Base-by-base conservation (phyloP, 1,140 invertebrate genomes). In the Pseudomyrmex pallidus region DNA sequence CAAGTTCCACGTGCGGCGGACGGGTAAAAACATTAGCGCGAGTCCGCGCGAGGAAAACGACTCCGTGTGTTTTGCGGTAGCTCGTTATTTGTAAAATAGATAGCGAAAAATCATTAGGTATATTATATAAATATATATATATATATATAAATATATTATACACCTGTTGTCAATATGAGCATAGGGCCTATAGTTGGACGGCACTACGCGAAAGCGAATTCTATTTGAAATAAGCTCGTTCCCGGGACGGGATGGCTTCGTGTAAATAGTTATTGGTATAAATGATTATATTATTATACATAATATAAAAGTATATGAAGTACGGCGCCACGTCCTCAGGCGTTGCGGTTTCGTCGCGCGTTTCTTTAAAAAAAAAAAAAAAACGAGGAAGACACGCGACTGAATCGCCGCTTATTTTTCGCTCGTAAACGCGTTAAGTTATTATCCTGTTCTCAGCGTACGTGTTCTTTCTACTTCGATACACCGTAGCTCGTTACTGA, bases 161-260 rank as follows among this genome's bases (percentile, higher is more conserved):
- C 87, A 91, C 88, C 88, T 91, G 90, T 93, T 93, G 92, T 94
- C 92, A 93, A 93, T 94, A 94, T 91, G 89, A 93, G 92, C 78
- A 89, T 93, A 92, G 90, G 91, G 88, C 91, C 92, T 91, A 91
- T 87, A 91, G 87, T 90, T 91, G 82, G 78, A 89, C 87, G 91
- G 91, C 90, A 90, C 91, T 92, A 91, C 87, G 35, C 73, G 62
- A 64, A 52, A 89, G 66, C 62, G 76, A 89, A 90, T 89, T 93
- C 89, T 92, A 92, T 92, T 89, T 82, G 83, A 91, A 90, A 89
- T 91, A 88, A 90, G 88, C 85, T 59, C 77, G 83, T 91, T 90
- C 85, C 74, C 52, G 76, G 10, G 70, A 35, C 80, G 56, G 86
- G 87, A 85, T 85, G 82, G 86, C 88, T 91, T 87, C 48, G 46